Evolutionary conservation across 2,797 vertebrate genomes (phyloP).

Genomic region (Bradypus variegatus): DNA sequence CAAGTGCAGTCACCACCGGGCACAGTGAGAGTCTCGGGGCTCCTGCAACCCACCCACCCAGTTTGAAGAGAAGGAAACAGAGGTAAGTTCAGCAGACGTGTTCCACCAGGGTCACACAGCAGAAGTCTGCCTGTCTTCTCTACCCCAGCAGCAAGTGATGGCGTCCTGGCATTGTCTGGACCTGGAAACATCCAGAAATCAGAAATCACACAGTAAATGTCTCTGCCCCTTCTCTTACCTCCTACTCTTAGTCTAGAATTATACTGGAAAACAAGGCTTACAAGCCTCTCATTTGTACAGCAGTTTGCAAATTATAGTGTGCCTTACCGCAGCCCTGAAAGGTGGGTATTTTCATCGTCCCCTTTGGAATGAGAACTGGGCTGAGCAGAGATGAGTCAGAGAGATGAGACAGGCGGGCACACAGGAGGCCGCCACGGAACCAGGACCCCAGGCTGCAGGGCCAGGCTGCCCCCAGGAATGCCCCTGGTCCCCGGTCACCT

Average conservation of each 20-base stretch:
- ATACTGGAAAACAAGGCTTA: conserved; percentile 17
- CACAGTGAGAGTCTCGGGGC: not conserved
- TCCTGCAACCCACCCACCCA: not conserved
- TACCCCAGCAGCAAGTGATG: too few relatives aligned
- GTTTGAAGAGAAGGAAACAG: not conserved
- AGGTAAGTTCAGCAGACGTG: not conserved
- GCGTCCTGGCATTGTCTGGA: not conserved
- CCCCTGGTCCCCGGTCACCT: not conserved
- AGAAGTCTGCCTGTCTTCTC: not conserved
- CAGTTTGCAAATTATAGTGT: conserved; percentile 37
- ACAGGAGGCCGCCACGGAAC: not conserved
- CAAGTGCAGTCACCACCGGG: not conserved
- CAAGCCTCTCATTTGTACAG: not conserved
- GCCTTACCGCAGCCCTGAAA: conserved; percentile 5
- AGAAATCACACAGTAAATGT: not conserved
- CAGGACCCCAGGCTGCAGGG: not conserved
- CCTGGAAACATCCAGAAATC: not conserved
- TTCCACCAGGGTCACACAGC: too few relatives aligned
- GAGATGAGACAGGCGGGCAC: not conserved
- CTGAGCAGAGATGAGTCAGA: conserved; percentile 16
- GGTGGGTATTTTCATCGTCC: conserved; percentile 36
- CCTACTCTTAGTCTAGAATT: conserved; percentile 45
- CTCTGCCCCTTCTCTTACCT: not conserved
- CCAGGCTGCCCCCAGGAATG: not conserved
- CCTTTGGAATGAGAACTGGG: conserved; percentile 36